phyloP scores from a whole-genome alignment of 2,113 vertebrate genomes.

The Chloropsis cyanopogon region DNA sequence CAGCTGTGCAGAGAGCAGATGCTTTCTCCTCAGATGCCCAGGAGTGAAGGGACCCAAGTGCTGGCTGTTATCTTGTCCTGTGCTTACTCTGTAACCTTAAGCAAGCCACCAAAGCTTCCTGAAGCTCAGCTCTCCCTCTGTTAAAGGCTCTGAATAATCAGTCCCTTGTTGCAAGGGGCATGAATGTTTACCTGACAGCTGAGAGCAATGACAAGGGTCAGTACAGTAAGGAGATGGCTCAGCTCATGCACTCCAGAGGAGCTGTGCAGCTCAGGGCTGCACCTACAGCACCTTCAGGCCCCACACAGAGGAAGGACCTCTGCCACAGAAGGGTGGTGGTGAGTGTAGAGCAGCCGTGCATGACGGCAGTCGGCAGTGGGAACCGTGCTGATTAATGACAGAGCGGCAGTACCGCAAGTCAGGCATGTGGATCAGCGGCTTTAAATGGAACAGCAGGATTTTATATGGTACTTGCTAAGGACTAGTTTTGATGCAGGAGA shows the following conservation, averaged over 20 bases:
- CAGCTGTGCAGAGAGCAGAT: not conserved
- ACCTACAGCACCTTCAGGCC: not conserved
- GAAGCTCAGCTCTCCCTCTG: not conserved
- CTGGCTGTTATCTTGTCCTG: not conserved
- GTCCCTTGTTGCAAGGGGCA: not conserved
- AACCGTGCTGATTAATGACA: not conserved
- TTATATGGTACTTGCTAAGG: not conserved
- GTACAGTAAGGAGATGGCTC: not conserved
- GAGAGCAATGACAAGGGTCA: not conserved
- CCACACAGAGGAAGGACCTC: not conserved
- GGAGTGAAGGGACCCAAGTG: not conserved
- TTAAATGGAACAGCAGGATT: not conserved
- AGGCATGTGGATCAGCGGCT: not conserved
- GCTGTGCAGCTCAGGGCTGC: not conserved
- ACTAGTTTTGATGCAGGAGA: not conserved
- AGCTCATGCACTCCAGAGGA: not conserved
- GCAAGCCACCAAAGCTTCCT: not conserved
- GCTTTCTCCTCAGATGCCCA: not conserved
- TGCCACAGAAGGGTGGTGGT: not conserved
- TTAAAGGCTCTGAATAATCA: constrained; percentile 1
- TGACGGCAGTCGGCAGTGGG: not conserved
- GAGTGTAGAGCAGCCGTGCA: rapidly evolving
- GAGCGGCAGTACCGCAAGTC: not conserved
- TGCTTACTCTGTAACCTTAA: not conserved
- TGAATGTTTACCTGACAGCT: not conserved